phyloP scores from a whole-genome alignment of 2,888 invertebrate genomes.

The Euplagia quadripunctaria region DNA sequence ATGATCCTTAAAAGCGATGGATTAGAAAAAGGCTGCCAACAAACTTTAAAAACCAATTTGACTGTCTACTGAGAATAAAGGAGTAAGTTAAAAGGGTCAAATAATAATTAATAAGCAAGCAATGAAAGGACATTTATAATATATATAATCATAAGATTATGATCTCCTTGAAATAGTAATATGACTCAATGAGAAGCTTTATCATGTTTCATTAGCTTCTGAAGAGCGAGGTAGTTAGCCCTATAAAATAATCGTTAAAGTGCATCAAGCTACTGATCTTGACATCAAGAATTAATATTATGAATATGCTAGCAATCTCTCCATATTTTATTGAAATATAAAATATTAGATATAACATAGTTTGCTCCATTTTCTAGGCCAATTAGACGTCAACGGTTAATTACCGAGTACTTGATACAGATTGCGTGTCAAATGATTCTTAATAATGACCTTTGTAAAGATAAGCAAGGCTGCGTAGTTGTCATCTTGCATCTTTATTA shows the following conservation, averaged over 20 bases:
- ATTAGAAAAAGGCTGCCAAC: conserved; percentile 37
- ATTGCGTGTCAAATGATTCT: conserved; percentile 52
- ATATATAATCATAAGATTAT: neutral
- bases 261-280: conserved; percentile 47
- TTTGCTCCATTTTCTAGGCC: conserved; percentile 28
- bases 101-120: no score
- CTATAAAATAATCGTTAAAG: conserved; percentile 44
- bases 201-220: neutral
- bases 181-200: neutral
- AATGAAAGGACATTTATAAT: neutral
- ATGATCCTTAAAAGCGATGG: conserved; percentile 34
- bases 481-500: conserved; percentile 17
- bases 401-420: conserved; percentile 40
- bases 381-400: conserved; percentile 36
- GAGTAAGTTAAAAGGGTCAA: no score
- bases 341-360: conserved; percentile 19
- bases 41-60: conserved; percentile 28
- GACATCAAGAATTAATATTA: conserved; percentile 35
- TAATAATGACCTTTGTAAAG: conserved; percentile 51
- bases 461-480: conserved; percentile 45
- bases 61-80: conserved; percentile 14
- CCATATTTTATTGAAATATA: neutral
- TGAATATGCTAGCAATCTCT: conserved; percentile 7
- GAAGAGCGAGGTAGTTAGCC: conserved; percentile 37
- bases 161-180: neutral